Evolutionary conservation across 2,888 invertebrate species (phyloP).

Genomic region (Phytoseiulus persimilis): DNA sequence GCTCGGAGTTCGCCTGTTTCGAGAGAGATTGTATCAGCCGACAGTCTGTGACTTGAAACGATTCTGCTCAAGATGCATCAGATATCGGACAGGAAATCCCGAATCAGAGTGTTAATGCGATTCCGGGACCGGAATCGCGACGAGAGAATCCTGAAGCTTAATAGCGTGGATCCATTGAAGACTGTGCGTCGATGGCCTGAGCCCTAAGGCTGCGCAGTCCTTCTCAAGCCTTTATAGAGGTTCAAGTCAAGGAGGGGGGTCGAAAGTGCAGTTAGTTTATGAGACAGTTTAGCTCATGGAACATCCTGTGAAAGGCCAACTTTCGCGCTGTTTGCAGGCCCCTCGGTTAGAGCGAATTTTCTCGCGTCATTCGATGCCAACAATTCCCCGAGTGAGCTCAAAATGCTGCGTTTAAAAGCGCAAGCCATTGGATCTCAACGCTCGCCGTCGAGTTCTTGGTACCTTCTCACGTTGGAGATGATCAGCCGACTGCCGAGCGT

Average conservation of each 20-base stretch:
- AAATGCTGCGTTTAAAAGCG: conserved; percentile 23
- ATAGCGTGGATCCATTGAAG: conserved; percentile 52
- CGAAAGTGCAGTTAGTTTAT: conserved; percentile 47
- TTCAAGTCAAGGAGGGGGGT: conserved; percentile 41
- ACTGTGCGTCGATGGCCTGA: conserved; percentile 54
- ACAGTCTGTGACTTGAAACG: too few species aligned
- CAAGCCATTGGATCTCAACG: neutral
- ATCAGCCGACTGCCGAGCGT: conserved; percentile 91
- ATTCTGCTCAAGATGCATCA: neutral
- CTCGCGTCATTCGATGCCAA: neutral
- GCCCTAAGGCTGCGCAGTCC: conserved; percentile 53
- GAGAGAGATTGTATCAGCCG: neutral
- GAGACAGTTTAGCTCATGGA: neutral
- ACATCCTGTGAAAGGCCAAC: neutral
- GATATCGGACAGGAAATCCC: neutral
- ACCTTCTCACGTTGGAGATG: conserved; percentile 98
- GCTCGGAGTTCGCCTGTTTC: conserved; percentile 84
- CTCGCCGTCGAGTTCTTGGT: conserved; percentile 51
- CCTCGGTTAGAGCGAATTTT: neutral
- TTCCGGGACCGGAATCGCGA: neutral
- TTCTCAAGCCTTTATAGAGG: conserved; percentile 52
- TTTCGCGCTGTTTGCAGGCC: too few species aligned
- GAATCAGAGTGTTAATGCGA: neutral
- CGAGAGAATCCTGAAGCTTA: conserved; percentile 41
- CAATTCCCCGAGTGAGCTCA: neutral